Evolutionary conservation across 2,797 vertebrate species (phyloP), one percentile per base, ranked within the genome.

Genomic region (Sebastolobus altivelis): DNA sequence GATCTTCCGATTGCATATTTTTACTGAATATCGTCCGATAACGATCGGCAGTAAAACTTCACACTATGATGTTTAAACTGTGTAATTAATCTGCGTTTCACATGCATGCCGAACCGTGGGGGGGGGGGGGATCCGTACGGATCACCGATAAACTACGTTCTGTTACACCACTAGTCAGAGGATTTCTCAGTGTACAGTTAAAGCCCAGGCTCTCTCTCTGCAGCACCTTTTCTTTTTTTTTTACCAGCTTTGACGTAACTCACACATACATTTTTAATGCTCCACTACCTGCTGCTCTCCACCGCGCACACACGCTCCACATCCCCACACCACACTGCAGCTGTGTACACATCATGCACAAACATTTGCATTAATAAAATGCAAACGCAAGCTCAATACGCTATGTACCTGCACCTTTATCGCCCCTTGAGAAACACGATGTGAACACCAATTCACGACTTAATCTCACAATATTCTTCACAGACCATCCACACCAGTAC

Each of bases 181-280:
- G 35, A 31, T 83, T 78, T 83, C 76, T 85, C 33, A 73, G 52
- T 27, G 56, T 52, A 77, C 40, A 60, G 72, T 84, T 86, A 76
- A 78, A 89, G 58, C 54, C 38, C 76, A 68, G 66, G 71, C 77
- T 65, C 43, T 84, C 73, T 80, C 83, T 79, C 89, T 90, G 90
- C 90, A 90, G 88, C 85, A 85, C 75, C 69, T 72, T 86, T 92
- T 86, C 69, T 72, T 86, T 92, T 86, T 75, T 67, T 86, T 92
- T 86, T 76, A 86, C 84, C 88, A 86, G 87, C 87, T 88, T 88
- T 94, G 86, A 93, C 77, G 70, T 93, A 91, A 87, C 72, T 66
- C 79, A 63, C 63, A 49, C 88, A 93, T 93, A 63, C 83, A 94
- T 93, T 87, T 91, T 94, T 94, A 90, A 94, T 92, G 82, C 54